A percentile compares a stretch with the other conserved stretches of the same genome.
These are phyloP conservation scores for Endotricha flammealis DNA, from an alignment of 2,888 invertebrate genomes.

Conservation along the genomic window DNA sequence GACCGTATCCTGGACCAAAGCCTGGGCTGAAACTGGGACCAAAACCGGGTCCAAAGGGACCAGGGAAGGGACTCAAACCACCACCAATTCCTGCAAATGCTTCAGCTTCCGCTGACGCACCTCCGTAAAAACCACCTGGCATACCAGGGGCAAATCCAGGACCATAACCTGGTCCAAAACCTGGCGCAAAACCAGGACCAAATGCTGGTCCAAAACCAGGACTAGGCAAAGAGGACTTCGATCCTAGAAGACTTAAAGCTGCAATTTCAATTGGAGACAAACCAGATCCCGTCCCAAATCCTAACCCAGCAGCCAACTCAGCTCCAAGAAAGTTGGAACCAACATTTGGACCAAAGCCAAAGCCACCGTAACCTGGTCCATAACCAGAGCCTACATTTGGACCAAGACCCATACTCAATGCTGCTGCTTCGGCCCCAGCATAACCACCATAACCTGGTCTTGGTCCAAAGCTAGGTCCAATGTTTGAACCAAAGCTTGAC, in stretches of 20 bases:
- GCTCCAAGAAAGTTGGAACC: not conserved
- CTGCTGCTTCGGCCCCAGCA: not conserved
- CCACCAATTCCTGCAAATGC: constrained; percentile 1
- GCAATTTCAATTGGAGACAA: not conserved
- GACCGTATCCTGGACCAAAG: constrained; percentile 5
- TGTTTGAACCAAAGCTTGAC: too few species aligned
- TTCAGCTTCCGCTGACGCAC: too few species aligned
- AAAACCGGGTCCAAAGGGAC: not conserved
- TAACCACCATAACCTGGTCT: not conserved
- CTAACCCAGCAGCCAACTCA: not conserved
- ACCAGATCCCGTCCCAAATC: not conserved
- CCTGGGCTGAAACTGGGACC: not conserved
- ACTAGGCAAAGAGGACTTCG: too few species aligned
- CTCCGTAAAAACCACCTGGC: too few species aligned
- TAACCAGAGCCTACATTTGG: constrained; percentile 1
- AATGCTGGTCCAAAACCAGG: not conserved
- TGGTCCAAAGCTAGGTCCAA: not conserved
- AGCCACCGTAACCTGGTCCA: constrained; percentile 1
- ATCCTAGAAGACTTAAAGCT: not conserved
- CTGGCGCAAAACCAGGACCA: constrained; percentile 2
- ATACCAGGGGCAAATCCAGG: constrained; percentile 3
- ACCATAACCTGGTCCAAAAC: constrained; percentile 3
- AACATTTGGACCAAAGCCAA: not conserved
- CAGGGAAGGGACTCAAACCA: constrained; percentile 2
- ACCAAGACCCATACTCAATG: constrained; percentile 1